phyloP scores from a whole-genome alignment of 2,797 vertebrate species.

The Eutrigla gurnardus region DNA sequence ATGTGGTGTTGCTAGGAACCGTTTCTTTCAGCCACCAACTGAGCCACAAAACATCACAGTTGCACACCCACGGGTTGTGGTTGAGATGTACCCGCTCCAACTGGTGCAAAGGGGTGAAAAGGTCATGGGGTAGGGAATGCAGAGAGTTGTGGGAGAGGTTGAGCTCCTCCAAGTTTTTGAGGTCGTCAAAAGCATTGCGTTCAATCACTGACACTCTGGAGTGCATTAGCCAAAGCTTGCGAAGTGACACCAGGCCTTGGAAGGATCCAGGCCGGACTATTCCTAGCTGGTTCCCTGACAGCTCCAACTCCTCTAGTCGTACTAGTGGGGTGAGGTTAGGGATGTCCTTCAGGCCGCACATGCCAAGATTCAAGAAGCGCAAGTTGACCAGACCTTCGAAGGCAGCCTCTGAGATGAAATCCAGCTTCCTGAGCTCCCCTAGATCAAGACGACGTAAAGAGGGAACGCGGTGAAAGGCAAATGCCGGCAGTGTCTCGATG shows the following conservation, averaged over 20 bases:
- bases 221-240: slow-evolving; percentile 98
- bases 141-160: slow-evolving; percentile 97
- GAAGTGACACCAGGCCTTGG: slow-evolving; percentile 91
- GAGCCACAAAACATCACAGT: slow-evolving; percentile 96
- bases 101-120: slow-evolving; percentile 95
- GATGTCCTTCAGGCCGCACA: slow-evolving; percentile 97
- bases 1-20: slow-evolving; percentile 96
- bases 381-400: slow-evolving; percentile 96
- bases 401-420: slow-evolving; percentile 97
- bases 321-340: slow-evolving; percentile 94
- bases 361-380: slow-evolving; percentile 95
- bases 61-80: slow-evolving; percentile 98
- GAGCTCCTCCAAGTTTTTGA: slow-evolving; percentile 95
- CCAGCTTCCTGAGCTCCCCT: slow-evolving; percentile 93
- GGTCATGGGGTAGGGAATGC: slow-evolving; percentile 95
- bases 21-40: slow-evolving; percentile 99
- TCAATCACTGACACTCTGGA: slow-evolving; percentile 94
- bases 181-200: slow-evolving; percentile 96
- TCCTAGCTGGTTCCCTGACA: slow-evolving; percentile 94
- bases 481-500: slow-evolving; percentile 95
- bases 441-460: slow-evolving; percentile 93
- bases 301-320: slow-evolving; percentile 92
- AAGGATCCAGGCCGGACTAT: slow-evolving; percentile 94
- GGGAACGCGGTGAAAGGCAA: slow-evolving; percentile 96
- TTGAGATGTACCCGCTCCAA: slow-evolving; percentile 96